Conservation (phyloP, 2,797 vertebrate genomes). For the Chlorospingus semifuscus region DNA sequence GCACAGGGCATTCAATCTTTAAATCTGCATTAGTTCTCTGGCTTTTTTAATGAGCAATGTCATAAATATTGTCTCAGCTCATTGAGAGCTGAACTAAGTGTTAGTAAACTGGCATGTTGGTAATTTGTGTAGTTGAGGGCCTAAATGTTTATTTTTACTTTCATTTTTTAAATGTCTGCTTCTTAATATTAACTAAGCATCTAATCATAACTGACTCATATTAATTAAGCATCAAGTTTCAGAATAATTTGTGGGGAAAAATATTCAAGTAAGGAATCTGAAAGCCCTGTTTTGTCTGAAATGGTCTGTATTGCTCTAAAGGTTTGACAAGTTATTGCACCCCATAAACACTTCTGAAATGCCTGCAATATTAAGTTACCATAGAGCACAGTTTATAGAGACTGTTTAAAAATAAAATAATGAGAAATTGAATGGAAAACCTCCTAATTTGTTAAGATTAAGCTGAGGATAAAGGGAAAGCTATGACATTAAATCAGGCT, state of each 20-base stretch:
- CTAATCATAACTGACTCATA: no score
- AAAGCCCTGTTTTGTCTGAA: neutral
- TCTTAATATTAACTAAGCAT: neutral
- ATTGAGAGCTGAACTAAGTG: neutral
- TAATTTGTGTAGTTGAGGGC: neutral
- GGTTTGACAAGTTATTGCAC: neutral
- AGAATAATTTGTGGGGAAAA: neutral
- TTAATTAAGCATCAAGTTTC: neutral
- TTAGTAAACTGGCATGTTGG: neutral
- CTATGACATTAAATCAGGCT: neutral
- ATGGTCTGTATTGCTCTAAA: neutral
- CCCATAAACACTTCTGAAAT: neutral
- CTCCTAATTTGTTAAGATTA: neutral
- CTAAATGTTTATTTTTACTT: neutral
- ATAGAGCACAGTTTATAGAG: neutral
- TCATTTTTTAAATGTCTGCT: neutral
- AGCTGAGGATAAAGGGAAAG: neutral
- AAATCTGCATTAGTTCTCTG: neutral
- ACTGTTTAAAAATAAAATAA: neutral
- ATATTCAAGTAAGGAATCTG: neutral
- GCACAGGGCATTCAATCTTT: neutral
- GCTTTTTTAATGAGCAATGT: neutral
- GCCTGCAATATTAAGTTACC: neutral
- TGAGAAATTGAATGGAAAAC: neutral
- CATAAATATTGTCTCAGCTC: neutral